Evolutionary conservation across 2,888 invertebrate species (phyloP), one percentile per base, ranked within the genome.

Genomic region (Lycaena phlaeas): DNA sequence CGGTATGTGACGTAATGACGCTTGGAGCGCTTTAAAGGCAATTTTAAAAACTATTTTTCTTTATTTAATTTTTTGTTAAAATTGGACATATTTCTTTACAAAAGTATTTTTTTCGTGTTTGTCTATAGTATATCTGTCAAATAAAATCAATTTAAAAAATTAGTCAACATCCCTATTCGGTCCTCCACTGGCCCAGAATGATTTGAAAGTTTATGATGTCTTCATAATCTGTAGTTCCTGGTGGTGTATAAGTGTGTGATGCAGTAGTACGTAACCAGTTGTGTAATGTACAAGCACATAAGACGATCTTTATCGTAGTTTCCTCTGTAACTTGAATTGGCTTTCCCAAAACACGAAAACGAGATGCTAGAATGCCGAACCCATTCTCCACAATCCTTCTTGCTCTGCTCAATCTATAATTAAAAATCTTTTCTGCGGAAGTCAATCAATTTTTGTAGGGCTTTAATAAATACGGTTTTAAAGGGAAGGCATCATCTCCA

Each of bases 281-380:
- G 45, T 45, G 48, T 36, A 45, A 18, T 37, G 40, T 26, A 31
- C 46, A 46, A 27, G 40, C 5, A 18, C 4, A 4, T 18, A 3
- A 5, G 5, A 18, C 5, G 5, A 18, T 18, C 5, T 18, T 18
- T 43, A 41, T 40, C 29, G 34, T 40, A 27, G 43, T 48, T 17
- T 49, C 41, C 39, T 42, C 41, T 41, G n/a, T 30, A 31, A 43
- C 15, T 27, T 40, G 44, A 29, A 49, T 44, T 18, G 49, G 42
- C 26, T 49, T 49, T 46, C 40, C 42, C 30, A 30, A 30, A 14
- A 31, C 31, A 10, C 50, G 50, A 34, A 51, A 51, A 38, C 50
- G 48, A 52, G 42, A 52, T 51, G 50, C 40, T 45, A 53, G 42
- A 43, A 55, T 55, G n/a, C 51, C 52, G 50, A 53, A 56, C 18